Conservation (phyloP, 2,797 vertebrate genomes). For the Chelonia mydas region DNA sequence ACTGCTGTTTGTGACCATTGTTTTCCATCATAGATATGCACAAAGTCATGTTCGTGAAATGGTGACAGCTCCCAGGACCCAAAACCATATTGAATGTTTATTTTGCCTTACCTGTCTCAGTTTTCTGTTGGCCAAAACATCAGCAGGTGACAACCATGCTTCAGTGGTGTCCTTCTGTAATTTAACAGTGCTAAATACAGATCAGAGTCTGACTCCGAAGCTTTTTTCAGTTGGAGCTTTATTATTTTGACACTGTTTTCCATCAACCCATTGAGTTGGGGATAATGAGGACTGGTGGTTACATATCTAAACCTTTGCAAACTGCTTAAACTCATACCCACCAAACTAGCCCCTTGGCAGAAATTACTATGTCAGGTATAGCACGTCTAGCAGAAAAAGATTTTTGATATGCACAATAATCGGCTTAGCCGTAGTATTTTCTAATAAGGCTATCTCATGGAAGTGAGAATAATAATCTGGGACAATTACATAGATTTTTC, state of each 20-base stretch:
- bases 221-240: not conserved
- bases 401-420: not conserved
- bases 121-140: not conserved
- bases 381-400: not conserved
- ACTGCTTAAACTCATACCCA: not conserved
- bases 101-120: not conserved
- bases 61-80: not conserved
- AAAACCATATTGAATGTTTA: not conserved
- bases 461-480: not conserved
- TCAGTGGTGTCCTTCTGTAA: not conserved
- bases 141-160: not conserved
- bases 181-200: not conserved
- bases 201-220: not conserved
- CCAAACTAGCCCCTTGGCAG: not conserved
- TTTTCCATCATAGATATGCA: conserved; percentile 17
- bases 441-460: not conserved
- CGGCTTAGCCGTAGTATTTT: not conserved
- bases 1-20: not conserved
- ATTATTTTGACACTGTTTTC: not conserved
- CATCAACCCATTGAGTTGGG: not conserved
- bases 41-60: not conserved
- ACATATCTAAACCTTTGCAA: rapidly evolving
- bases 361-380: not conserved
- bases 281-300: not conserved
- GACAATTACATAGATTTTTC: conserved; percentile 4